These are phyloP conservation scores for Microtus californicus DNA, from an alignment of 2,797 vertebrate genomes.

Conservation along the genomic window DNA sequence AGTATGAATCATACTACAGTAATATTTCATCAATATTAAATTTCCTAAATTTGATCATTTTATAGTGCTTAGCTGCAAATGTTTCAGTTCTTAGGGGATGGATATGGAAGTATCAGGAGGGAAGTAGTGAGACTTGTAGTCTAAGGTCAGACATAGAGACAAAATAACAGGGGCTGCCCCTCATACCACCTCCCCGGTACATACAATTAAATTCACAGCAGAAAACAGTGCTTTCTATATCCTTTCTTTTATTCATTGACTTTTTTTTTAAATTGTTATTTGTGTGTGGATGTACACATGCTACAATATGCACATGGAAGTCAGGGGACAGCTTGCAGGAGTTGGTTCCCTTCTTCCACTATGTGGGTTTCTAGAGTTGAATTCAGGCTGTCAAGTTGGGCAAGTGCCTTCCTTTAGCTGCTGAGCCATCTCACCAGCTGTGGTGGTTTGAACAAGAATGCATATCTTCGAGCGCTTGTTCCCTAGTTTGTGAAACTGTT, in stretches of 20 bases:
- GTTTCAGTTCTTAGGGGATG: neutral
- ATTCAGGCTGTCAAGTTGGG: neutral
- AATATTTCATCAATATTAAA: conserved; percentile 15
- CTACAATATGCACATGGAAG: neutral
- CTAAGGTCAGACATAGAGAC: neutral
- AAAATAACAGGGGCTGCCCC: neutral
- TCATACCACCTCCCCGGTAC: neutral
- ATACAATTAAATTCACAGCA: neutral
- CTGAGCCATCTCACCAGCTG: neutral
- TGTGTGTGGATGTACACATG: neutral
- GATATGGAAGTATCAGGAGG: neutral
- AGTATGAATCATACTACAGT: neutral
- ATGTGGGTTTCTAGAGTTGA: neutral
- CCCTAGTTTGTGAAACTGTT: neutral
- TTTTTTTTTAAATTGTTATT: neutral
- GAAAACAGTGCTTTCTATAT: neutral
- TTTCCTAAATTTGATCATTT: conserved; percentile 34
- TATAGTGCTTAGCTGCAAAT: neutral
- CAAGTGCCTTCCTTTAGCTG: neutral
- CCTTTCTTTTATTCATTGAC: neutral
- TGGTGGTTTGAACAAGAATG: neutral
- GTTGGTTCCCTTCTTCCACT: neutral
- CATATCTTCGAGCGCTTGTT: neutral
- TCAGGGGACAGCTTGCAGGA: neutral
- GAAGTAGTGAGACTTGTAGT: neutral